Evolutionary conservation across 1,140 invertebrate genomes (phyloP).

Genomic region (Zaprionus ornatus): DNA sequence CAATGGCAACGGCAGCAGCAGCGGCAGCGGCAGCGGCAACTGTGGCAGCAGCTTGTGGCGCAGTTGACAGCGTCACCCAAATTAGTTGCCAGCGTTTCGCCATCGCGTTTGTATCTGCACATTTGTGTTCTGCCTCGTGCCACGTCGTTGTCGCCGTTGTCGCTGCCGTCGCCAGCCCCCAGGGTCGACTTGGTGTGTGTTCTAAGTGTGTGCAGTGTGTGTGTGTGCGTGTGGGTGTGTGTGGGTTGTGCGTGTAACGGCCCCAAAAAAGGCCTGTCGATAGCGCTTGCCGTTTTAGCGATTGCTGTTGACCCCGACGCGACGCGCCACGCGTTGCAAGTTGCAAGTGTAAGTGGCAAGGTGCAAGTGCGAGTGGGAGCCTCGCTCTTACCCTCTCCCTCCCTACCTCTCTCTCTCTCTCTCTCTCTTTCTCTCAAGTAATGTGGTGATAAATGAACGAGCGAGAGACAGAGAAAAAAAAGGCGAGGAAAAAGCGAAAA

Average conservation of each 20-base stretch:
- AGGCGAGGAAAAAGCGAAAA: neutral
- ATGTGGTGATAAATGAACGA: slow-evolving; percentile 73
- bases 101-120: slow-evolving; percentile 67
- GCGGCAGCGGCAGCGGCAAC: slow-evolving; percentile 29
- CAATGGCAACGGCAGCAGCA: neutral
- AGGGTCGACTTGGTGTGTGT: slow-evolving; percentile 39
- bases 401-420: neutral
- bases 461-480: slow-evolving; percentile 15
- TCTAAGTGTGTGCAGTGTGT: slow-evolving; percentile 24
- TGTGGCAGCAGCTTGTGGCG: slow-evolving; percentile 35
- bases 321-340: slow-evolving; percentile 17
- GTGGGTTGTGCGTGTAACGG: slow-evolving; percentile 16
- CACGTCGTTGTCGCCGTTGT: slow-evolving; percentile 3
- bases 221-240: slow-evolving; percentile 23
- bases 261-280: neutral
- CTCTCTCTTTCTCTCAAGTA: slow-evolving; percentile 17
- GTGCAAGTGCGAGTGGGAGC: slow-evolving; percentile 14
- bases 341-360: slow-evolving; percentile 21
- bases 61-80: slow-evolving; percentile 60
- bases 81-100: slow-evolving; percentile 80
- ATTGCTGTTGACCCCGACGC: neutral
- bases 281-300: neutral
- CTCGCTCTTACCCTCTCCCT: neutral
- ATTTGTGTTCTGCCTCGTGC: slow-evolving; percentile 10
- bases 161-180: slow-evolving; percentile 6